Percentiles rank a stretch among this genome's conserved stretches.
These are phyloP conservation scores for Himalopsyche tibetana DNA, from an alignment of 2,888 invertebrate genomes.

Conservation along the genomic window DNA sequence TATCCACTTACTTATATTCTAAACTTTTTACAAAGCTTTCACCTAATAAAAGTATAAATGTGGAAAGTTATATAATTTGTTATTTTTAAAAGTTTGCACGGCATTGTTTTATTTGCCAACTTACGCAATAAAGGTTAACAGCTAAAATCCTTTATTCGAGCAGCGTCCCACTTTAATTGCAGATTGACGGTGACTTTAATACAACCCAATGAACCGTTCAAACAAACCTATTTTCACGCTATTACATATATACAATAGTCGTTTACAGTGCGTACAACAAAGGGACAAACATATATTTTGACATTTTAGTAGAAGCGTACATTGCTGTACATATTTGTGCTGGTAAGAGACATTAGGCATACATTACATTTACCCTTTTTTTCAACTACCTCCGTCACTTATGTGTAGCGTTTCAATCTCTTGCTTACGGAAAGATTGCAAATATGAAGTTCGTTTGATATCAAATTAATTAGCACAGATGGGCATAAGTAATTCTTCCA, in stretches of 20 bases:
- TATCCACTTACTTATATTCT: no score
- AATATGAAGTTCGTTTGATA: no score
- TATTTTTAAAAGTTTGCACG: background rate
- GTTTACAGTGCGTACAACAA: conserved; percentile 3
- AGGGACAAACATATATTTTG: background rate
- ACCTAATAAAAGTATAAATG: background rate
- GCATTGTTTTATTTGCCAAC: conserved; percentile 34
- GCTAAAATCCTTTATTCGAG: conserved; percentile 53
- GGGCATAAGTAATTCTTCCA: no score
- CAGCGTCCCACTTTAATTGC: conserved; percentile 58
- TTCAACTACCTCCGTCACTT: no score
- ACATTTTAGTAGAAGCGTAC: no score
- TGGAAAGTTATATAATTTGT: background rate
- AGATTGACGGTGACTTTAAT: conserved; percentile 59
- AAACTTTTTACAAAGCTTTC: background rate
- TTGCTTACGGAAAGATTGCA: no score
- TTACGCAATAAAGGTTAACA: conserved; percentile 50
- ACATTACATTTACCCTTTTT: no score
- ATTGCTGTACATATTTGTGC: no score
- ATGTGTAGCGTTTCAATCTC: no score
- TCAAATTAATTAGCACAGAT: no score
- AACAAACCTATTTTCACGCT: conserved; percentile 41
- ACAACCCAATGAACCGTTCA: conserved; percentile 46
- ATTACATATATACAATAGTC: background rate
- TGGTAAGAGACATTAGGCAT: no score